Evolutionary conservation across 1,140 invertebrate species (phyloP), one percentile per base, ranked within the genome.

Genomic region (Magallana ariakensis): DNA sequence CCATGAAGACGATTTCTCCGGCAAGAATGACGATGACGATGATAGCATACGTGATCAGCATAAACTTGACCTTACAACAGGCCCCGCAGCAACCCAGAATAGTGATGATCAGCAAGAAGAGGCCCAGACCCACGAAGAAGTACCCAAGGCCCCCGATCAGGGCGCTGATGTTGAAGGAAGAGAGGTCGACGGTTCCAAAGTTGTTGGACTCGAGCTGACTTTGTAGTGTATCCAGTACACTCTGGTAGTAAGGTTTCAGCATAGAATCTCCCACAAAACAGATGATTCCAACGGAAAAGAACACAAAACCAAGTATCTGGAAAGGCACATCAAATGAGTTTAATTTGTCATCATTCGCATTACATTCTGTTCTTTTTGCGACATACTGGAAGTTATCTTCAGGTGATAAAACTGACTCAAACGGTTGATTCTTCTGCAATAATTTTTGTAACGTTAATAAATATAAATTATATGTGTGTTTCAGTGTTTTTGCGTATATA

Each of bases 251-350:
- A 11, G 66, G 11, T 54, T 87, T 84, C n/a, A 91, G 19, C 0
- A 90, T 13, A 55, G 55, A 55, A 0, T 85, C 80, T 15, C 90
- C 89, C 57, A 89, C 89, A 62, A 83, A 82, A 15, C 87, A 86
- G n/a, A 90, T 58, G 19, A 89, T 83, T 13, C 90, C 90, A 1
- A 58, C 83, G 16, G 87, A 86, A 46, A 91, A 88, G 19, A 91
- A 87, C 8, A 89, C 86, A 9, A 91, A 26, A 2, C 90, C 90
- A 13, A 90, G 83, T 26, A 91, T 55, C 90, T 91, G 86, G 22
- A 85, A 75, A 46, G 46, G 60, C 13, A 55, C 1, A 5, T 2
- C 33, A 46, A 46, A 4, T 2, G 33, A 5, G 33, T 46, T 46
- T 46, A 46, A 46, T 46, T 46, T 46, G 33, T 46, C 33, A 46